Evolutionary conservation across 2,888 invertebrate genomes (phyloP).

Genomic region (Marasmarcha lunaedactyla): DNA sequence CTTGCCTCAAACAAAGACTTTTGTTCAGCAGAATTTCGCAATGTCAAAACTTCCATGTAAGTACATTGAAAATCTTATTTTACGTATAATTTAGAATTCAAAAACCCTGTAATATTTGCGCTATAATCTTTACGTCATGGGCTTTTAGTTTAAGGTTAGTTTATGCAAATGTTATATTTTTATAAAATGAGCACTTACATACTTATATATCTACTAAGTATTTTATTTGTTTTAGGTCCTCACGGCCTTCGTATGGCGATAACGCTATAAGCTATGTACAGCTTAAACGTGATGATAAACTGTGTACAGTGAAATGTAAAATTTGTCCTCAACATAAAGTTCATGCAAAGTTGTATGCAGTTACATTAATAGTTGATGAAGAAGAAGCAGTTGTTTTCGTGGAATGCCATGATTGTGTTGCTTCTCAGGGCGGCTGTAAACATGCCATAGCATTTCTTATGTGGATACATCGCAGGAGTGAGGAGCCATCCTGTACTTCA

Average conservation of each 20-base stretch:
- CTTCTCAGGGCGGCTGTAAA: conserved; percentile 23
- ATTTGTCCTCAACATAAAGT: conserved; percentile 2
- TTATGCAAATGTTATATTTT: no score
- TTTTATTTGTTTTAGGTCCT: conserved; percentile 2
- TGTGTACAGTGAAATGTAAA: neutral
- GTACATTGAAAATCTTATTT: conserved; percentile 2
- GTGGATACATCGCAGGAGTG: conserved; percentile 26
- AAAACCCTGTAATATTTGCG: no score
- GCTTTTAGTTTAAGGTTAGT: no score
- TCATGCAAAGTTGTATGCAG: conserved; percentile 1
- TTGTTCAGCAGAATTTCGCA: conserved; percentile 10
- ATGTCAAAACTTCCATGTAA: conserved; percentile 9
- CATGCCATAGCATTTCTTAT: conserved; percentile 23
- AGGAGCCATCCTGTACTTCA: conserved; percentile 10
- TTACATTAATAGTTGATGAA: neutral
- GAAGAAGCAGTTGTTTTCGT: neutral
- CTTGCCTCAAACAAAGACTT: conserved; percentile 7
- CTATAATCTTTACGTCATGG: no score
- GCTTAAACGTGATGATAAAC: conserved; percentile 3
- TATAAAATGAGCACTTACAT: neutral
- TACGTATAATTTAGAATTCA: neutral
- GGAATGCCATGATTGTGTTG: conserved; percentile 6
- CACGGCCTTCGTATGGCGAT: conserved; percentile 4
- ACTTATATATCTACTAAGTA: neutral
- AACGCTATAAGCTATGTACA: conserved; percentile 4